A percentile compares a stretch with the other conserved stretches of the same genome.
These are phyloP conservation scores for Marisa cornuarietis DNA, from an alignment of 1,140 invertebrate species.

Conservation along the genomic window DNA sequence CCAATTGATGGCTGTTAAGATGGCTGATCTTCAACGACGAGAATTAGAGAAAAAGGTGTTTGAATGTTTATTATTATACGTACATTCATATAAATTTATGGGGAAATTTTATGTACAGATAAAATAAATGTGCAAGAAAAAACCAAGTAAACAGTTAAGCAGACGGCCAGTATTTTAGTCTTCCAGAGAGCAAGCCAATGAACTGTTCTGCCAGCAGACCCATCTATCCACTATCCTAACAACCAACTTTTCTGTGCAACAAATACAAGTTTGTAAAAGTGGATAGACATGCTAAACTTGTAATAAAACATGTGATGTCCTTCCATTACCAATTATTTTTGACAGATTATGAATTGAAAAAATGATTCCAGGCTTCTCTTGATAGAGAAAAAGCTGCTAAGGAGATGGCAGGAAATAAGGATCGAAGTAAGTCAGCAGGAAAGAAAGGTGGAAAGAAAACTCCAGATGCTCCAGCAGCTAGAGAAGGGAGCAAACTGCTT, in stretches of 20 bases:
- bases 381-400: conserved; percentile 51
- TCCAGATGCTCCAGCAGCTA: conserved; percentile 58
- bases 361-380: conserved; percentile 41
- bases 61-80: neutral
- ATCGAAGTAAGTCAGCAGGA: conserved; percentile 55
- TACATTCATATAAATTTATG: neutral
- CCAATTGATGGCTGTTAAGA: conserved; percentile 58
- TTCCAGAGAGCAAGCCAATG: neutral
- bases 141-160: neutral
- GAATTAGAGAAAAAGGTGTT: conserved; percentile 58
- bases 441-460: conserved; percentile 61
- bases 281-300: neutral
- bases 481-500: conserved; percentile 62
- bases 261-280: neutral
- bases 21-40: conserved; percentile 56
- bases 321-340: neutral
- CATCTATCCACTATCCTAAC: too few relatives aligned
- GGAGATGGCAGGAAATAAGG: conserved; percentile 45
- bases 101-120: neutral
- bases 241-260: too few relatives aligned
- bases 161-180: neutral
- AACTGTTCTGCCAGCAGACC: neutral
- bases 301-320: neutral
- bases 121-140: neutral
- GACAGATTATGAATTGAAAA: neutral